Evolutionary conservation across 92 coral and sea anemone genomes (phyloP), one percentile per base, ranked within the genome.

Genomic region (Porites cylindrica): DNA sequence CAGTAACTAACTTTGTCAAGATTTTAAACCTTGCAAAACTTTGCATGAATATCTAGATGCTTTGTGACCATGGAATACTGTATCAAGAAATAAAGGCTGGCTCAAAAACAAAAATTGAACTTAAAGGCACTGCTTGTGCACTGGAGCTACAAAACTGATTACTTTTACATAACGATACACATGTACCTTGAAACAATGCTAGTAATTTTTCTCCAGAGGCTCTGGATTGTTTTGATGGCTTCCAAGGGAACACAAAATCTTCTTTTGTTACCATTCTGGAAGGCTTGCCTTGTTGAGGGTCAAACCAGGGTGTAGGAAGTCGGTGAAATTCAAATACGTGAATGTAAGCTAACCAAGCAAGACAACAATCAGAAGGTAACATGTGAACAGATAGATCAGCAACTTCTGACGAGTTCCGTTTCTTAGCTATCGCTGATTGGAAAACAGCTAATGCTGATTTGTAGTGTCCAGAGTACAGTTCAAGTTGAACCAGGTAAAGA

Each of bases 261-360:
- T 93, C 96, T 92, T 95, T 95, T 21, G 94, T 75, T 32, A 95
- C 95, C 94, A 97, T 97, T 80, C 94, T 92, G 17, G 98, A 86
- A 18, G 99, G 99, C 43, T 77, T 85, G 50, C 95, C 91, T 47
- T 84, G 67, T 10, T 89, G 76, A 7, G 95, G 96, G 67, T 96
- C 98, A 84, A 91, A 97, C 95, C 96, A 95, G 8, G 87, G 77
- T 11, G 82, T 73, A 20, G 99, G 99, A 52, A 96, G 87, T 20
- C 93, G 95, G 81, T 96, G 95, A 90, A 97, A 97, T 85, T 97
- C 99, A 79, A 93, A 91, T 84, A 97, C 96, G 75, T 97, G 96
- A 38, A 97, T 97, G 23, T 97, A 97, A 3, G 91, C 93, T 73
- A 97, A 81, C 99, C 99, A 97, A 3, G 91, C 86, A 14, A 90